A percentile compares a stretch with the other conserved stretches of the same genome.
These are phyloP conservation scores for Plotosus lineatus DNA, from an alignment of 2,113 vertebrate genomes.

Conservation along the genomic window DNA sequence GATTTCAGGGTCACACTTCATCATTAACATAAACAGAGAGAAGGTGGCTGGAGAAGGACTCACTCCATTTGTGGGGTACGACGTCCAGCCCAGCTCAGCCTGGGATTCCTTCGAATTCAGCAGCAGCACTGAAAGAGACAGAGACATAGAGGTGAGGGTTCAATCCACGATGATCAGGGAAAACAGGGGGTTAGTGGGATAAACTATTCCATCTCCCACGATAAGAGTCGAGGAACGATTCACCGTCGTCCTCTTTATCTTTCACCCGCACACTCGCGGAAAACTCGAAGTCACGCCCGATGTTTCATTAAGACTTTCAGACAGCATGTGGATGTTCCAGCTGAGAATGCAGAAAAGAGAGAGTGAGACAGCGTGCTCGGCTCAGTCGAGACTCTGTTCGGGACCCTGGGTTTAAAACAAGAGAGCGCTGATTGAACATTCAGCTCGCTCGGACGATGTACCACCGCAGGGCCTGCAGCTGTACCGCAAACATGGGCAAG, in stretches of 20 bases:
- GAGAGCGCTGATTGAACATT: conserved; percentile 14
- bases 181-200: neutral
- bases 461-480: neutral
- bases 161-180: neutral
- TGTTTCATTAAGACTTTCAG: neutral
- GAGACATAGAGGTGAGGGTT: neutral
- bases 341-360: conserved; percentile 14
- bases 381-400: conserved; percentile 30
- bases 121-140: conserved; percentile 79
- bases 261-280: neutral
- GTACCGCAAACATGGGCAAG: neutral
- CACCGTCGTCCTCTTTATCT: neutral
- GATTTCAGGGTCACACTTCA: neutral
- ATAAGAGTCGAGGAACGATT: neutral
- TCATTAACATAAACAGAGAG: neutral
- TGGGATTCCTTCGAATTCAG: conserved; percentile 96
- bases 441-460: neutral
- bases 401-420: neutral
- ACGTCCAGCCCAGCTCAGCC: conserved; percentile 93
- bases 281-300: conserved; percentile 1
- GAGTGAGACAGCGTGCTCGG: conserved; percentile 20
- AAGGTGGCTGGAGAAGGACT: conserved; percentile 46
- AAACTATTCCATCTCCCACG: too few relatives aligned
- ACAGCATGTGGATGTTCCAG: neutral
- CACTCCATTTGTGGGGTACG: conserved; percentile 89